Base-by-base conservation (phyloP, 2,797 vertebrate genomes). In the Molossus molossus region DNA sequence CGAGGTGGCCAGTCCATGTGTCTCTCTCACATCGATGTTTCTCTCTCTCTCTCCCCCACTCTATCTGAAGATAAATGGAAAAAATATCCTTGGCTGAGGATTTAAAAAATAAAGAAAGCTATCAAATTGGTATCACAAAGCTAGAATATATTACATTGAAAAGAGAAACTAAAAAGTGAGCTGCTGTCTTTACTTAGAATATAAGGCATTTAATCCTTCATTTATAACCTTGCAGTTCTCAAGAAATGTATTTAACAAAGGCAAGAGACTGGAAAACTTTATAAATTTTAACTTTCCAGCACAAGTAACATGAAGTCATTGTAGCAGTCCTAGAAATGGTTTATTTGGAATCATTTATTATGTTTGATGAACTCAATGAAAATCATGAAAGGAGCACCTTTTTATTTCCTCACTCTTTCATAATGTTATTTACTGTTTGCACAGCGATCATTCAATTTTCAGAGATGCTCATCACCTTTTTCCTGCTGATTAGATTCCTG, bases 401-500 rank as follows among this genome's bases (percentile, higher is more conserved):
- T 97, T 97, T 96, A 58, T 98, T 94, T 95, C 72, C 67, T 90
- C 1, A 9, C 53, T 9, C 27, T 96, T 94, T 86, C 60, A 45
- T 98, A 98, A 98, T 97, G 97, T 91, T 98, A 97, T 98, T 98
- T 98, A 97, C 97, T 98, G 93, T 98, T 96, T 98, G 95, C 94
- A 97, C 94, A 98, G 97, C n/a, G 83, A 98, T 98, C 96, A 96
- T 98, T 98, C 98, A 98, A 94, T 98, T 98, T 98, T 98, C 97
- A 96, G 97, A 97, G 96, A 97, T 97, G 96, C 97, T 98, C 94
- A 91, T 94, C 94, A 97, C 97, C 97, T 98, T 98, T 98, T 98
- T 97, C 97, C 91, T 96, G 94, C 97, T 99, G 98, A 99, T 99
- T 98, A 98, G 98, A 98, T 98, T 98, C 96, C 96, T 98, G 97